A percentile compares a stretch with the other conserved stretches of the same genome.
phyloP scores from a whole-genome alignment of 2,797 vertebrate species.

The Sebastes oblongus region DNA sequence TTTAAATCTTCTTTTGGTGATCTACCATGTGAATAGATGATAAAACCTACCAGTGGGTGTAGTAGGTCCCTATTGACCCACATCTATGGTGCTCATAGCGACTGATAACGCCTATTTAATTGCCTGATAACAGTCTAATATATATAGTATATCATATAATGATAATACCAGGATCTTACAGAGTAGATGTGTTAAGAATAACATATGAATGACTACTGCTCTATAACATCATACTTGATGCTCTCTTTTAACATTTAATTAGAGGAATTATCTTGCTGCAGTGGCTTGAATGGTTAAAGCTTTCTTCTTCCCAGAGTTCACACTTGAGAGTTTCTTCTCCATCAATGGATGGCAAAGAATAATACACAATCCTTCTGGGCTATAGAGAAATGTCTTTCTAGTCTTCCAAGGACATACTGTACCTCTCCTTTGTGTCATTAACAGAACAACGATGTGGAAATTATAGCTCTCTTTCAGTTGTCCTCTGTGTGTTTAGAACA shows the following conservation, averaged over 20 bases:
- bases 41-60: too few species aligned
- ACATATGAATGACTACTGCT: neutral
- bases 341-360: neutral
- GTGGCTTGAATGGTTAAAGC: neutral
- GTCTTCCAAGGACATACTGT: constrained; percentile 22
- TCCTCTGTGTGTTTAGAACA: constrained; percentile 28
- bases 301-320: neutral
- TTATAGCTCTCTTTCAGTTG: constrained; percentile 27
- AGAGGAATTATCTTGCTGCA: neutral
- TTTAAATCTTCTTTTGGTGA: too few species aligned
- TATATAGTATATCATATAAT: too few species aligned
- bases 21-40: too few species aligned
- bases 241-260: neutral
- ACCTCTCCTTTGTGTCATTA: constrained; percentile 43
- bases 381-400: neutral
- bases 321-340: constrained; percentile 1
- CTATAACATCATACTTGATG: neutral
- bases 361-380: neutral
- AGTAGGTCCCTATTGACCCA: too few species aligned
- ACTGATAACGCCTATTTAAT: too few species aligned
- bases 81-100: too few species aligned
- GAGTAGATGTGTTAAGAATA: neutral
- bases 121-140: too few species aligned
- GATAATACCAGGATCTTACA: neutral
- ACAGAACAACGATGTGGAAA: constrained; percentile 16